Conservation (phyloP, 2,113 vertebrate genomes). For the Calonectris borealis region DNA sequence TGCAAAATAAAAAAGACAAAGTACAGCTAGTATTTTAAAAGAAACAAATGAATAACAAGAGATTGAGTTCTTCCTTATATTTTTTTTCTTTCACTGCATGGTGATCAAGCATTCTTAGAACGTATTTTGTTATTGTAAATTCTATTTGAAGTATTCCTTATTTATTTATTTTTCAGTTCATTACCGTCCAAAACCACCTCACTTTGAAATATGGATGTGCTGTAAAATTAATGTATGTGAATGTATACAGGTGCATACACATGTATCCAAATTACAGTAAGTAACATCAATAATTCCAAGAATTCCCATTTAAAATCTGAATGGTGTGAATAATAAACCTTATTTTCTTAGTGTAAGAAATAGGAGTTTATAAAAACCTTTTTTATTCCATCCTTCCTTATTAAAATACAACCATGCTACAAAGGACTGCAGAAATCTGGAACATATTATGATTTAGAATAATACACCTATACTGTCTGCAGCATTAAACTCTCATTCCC, state of each 20-base stretch:
- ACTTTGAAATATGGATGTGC: not conserved
- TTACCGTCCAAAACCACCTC: not conserved
- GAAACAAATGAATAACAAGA: conserved; percentile 1
- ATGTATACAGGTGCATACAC: not conserved
- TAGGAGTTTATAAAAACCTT: not conserved
- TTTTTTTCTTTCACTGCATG: not conserved
- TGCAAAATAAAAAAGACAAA: conserved; percentile 17
- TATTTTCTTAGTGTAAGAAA: not conserved
- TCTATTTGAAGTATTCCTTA: not conserved
- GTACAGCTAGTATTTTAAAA: not conserved
- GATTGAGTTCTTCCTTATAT: not conserved
- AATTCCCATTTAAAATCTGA: not conserved
- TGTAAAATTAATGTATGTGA: not conserved
- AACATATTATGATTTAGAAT: not conserved
- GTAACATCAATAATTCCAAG: not conserved
- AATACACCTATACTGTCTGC: not conserved
- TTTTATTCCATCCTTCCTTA: not conserved
- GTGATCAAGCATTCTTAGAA: not conserved
- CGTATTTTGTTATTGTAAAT: not conserved
- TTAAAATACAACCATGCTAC: not conserved
- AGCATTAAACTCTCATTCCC: conserved; percentile 16
- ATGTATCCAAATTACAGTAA: not conserved
- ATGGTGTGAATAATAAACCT: not conserved
- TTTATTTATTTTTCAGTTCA: not conserved
- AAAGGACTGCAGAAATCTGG: not conserved